phyloP scores from a whole-genome alignment of 2,113 vertebrate species.

The Clarias gariepinus region DNA sequence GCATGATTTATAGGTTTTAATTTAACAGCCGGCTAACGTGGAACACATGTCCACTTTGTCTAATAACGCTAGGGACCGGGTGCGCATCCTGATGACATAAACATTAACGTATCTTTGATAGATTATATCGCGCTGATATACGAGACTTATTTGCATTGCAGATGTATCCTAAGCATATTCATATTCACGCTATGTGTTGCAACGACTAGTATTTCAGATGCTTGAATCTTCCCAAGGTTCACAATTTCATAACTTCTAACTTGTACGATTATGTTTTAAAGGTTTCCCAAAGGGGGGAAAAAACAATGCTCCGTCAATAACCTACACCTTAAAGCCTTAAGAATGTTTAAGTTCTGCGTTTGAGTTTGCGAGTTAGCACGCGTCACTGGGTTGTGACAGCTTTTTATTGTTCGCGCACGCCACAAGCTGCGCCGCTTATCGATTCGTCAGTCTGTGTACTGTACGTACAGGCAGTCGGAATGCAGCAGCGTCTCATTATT shows the following conservation, averaged over 20 bases:
- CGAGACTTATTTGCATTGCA: neutral
- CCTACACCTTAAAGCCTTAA: constrained; percentile 15
- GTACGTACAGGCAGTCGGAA: constrained; percentile 13
- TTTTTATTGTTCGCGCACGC: neutral
- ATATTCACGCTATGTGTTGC: neutral
- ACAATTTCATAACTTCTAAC: neutral
- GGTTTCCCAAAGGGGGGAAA: neutral
- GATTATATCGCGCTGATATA: neutral
- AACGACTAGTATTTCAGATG: neutral
- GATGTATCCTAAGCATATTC: neutral
- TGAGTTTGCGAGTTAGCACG: neutral
- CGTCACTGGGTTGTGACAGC: neutral
- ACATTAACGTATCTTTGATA: constrained; percentile 4
- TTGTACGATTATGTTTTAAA: neutral
- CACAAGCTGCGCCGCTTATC: constrained; percentile 31
- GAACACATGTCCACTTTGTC: constrained; percentile 56
- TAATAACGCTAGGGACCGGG: constrained; percentile 64
- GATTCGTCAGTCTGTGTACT: constrained; percentile 21
- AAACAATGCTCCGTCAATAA: constrained; percentile 53
- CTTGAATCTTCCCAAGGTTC: neutral
- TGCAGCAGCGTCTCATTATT: constrained; percentile 36
- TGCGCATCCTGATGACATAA: constrained; percentile 5
- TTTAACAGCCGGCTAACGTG: constrained; percentile 74
- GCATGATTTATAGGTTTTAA: constrained; percentile 75
- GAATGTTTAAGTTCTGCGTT: neutral